Percentiles rank a stretch among this genome's conserved stretches.
phyloP scores from a whole-genome alignment of 2,888 invertebrate species.

The Ennomos quercinarius region DNA sequence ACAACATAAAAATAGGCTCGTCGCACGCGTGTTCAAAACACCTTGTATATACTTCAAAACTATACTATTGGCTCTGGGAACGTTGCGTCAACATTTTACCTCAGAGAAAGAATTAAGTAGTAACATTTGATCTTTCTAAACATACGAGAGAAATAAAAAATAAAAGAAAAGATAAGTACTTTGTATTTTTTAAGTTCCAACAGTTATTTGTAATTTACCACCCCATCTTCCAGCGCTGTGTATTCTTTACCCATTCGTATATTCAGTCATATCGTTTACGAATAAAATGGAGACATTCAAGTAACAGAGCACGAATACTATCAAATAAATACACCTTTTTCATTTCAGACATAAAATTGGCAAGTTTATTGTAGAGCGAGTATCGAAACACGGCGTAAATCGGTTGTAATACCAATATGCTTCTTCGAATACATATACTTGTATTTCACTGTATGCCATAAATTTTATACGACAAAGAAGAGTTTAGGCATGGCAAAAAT shows the following conservation, averaged over 20 bases:
- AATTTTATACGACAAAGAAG: slow-evolving; percentile 3
- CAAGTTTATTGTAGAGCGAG: slow-evolving; percentile 31
- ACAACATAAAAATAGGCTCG: too few relatives aligned
- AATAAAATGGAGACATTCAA: slow-evolving; percentile 23
- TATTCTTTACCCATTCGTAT: slow-evolving; percentile 10
- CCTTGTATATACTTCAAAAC: too few relatives aligned
- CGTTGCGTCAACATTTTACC: too few relatives aligned
- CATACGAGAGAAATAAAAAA: too few relatives aligned
- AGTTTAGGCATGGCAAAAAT: too few relatives aligned
- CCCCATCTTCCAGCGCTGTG: slow-evolving; percentile 11
- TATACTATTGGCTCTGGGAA: too few relatives aligned
- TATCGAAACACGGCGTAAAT: slow-evolving; percentile 32
- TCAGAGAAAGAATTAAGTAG: too few relatives aligned
- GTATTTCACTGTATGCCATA: slow-evolving; percentile 12
- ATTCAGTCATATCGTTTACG: slow-evolving; percentile 11
- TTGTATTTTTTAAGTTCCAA: neutral
- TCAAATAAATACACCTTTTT: slow-evolving; percentile 31
- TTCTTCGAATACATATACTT: slow-evolving; percentile 10
- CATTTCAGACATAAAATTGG: slow-evolving; percentile 23
- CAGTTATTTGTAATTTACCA: slow-evolving; percentile 9
- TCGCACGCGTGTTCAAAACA: too few relatives aligned
- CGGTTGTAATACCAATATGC: slow-evolving; percentile 31
- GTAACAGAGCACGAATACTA: slow-evolving; percentile 24
- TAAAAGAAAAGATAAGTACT: too few relatives aligned
- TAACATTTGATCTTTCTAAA: too few relatives aligned